Evolutionary conservation across 2,113 vertebrate species (phyloP), one percentile per base, ranked within the genome.

Genomic region (Apodemus speciosus): DNA sequence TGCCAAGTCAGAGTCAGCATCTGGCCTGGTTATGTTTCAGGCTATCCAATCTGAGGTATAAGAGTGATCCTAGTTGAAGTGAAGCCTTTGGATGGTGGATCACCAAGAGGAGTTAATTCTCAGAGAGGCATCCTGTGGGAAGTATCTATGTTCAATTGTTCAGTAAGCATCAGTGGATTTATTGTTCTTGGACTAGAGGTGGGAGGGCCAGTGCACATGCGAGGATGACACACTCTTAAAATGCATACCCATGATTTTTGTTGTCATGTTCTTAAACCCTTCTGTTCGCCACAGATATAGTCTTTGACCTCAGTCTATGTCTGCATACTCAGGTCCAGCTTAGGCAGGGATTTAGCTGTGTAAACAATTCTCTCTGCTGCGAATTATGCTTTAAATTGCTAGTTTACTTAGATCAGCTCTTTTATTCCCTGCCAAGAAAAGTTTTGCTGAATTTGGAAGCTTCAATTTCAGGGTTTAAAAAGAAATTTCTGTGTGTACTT

Each of bases 171-270:
- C 40, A 94, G 71, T 89, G 40, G 60, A 76, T 85, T 92, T 93
- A 76, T 93, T 96, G 85, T 96, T 95, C 79, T 94, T 94, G 90
- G 35, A 49, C 58, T 91, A 83, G 18, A 76, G 69, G 51, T 95
- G 49, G 40, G 35, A 85, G 56, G 76, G 79, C 53, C 66, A 77
- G 27, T 81, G 40, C 72, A 43, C 75, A 49, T 90, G 62, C 85
- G 77, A 95, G 62, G 72, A 64, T 93, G 71, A 92, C 32, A 58
- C 9, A 21, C 2, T 46, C 71, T 75, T 56, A 13, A 88, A 62
- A 64, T 71, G 32, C 15, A 56, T n/a, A 89, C 49, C 51, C 46
- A 89, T 40, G 68, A 10, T 66, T 60, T 77, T 86, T 53, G 13
- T 77, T 85, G 32, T 76, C 76, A 38, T 90, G 77, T 94, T 93